Evolutionary conservation across 2,888 invertebrate genomes (phyloP).

Genomic region (Charanyca ferruginea): DNA sequence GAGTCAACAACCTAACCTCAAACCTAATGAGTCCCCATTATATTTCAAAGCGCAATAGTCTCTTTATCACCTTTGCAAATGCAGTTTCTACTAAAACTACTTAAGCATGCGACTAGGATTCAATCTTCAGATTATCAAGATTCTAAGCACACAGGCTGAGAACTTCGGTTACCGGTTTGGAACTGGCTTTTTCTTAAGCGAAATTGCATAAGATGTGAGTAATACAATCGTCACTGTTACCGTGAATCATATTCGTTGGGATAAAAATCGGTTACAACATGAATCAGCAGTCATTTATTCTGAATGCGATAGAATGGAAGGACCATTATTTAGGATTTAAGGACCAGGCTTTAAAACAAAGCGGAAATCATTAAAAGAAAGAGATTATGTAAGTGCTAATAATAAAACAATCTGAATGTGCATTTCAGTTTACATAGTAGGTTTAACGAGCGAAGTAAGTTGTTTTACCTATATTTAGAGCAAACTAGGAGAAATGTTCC

Average conservation of each 20-base stretch:
- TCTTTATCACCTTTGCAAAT: conserved; percentile 52
- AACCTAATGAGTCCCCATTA: conserved; percentile 48
- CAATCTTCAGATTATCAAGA: conserved; percentile 53
- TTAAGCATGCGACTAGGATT: conserved; percentile 50
- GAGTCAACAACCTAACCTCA: conserved; percentile 38
- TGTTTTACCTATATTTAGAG: conserved; percentile 24
- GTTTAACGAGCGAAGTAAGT: conserved; percentile 4
- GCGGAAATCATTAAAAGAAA: not conserved
- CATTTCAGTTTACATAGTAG: conserved; percentile 4
- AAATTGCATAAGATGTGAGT: conserved; percentile 62
- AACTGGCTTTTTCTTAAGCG: conserved; percentile 45
- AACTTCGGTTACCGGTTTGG: conserved; percentile 51
- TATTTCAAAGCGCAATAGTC: conserved; percentile 39
- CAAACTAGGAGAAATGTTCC: conserved; percentile 15
- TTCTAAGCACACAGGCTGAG: conserved; percentile 53
- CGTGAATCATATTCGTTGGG: conserved; percentile 51
- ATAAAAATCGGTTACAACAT: conserved; percentile 22
- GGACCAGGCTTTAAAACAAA: not conserved
- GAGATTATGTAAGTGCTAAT: not conserved
- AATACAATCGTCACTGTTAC: conserved; percentile 50
- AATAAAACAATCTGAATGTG: not conserved
- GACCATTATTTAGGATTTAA: not conserved
- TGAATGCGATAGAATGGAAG: not conserved
- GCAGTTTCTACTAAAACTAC: conserved; percentile 56
- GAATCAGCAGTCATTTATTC: conserved; percentile 15